These are phyloP conservation scores for Rhadinocentrus ornatus DNA, from an alignment of 2,797 vertebrate genomes.

Conservation along the genomic window DNA sequence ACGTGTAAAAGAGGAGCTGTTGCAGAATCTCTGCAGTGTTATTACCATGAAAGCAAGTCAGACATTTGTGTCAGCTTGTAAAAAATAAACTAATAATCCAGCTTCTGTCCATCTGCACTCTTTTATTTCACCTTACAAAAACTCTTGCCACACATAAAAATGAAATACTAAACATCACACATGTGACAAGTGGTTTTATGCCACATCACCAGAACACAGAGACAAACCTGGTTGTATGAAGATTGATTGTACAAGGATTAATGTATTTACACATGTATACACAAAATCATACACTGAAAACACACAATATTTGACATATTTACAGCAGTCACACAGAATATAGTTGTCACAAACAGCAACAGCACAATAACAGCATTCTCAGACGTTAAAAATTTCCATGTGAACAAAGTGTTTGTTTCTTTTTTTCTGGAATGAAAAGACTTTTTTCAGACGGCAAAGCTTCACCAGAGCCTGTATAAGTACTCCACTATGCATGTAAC, in stretches of 20 bases:
- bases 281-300: constrained; percentile 63
- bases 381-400: constrained; percentile 54
- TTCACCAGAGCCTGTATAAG: constrained; percentile 1
- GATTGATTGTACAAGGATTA: constrained; percentile 46
- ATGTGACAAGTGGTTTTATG: constrained; percentile 53
- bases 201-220: constrained; percentile 59
- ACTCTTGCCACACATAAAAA: constrained; percentile 68
- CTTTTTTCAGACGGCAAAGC: constrained; percentile 22
- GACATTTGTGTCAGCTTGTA: not conserved
- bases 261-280: constrained; percentile 66
- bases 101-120: constrained; percentile 34
- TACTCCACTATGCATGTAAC: constrained; percentile 9
- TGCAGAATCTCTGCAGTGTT: too few species aligned
- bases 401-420: constrained; percentile 36
- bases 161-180: constrained; percentile 69
- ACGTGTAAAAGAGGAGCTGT: too few species aligned
- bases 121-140: constrained; percentile 82
- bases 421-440: constrained; percentile 37
- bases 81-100: constrained; percentile 14
- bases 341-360: constrained; percentile 61
- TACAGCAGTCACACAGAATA: constrained; percentile 63
- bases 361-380: constrained; percentile 74
- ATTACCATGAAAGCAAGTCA: too few species aligned
- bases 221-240: constrained; percentile 52
- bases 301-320: constrained; percentile 69